These are phyloP conservation scores for Hipparchia semele DNA, from an alignment of 2,888 invertebrate genomes.

Conservation along the genomic window DNA sequence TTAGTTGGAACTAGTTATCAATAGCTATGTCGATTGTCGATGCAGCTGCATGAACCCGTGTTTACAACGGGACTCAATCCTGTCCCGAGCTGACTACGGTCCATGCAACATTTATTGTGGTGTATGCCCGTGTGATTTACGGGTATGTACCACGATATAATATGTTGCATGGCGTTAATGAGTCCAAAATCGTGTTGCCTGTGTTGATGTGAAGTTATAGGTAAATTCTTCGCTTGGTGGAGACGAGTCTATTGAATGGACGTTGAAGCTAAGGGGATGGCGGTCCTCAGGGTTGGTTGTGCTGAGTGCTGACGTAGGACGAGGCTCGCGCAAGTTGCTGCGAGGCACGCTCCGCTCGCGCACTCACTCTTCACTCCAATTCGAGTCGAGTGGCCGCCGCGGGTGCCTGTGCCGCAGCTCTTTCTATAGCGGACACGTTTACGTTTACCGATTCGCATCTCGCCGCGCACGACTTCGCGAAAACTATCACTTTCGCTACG, in stretches of 20 bases:
- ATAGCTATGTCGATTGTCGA: no score
- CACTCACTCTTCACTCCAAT: slow-evolving; percentile 32
- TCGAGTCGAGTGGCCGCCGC: slow-evolving; percentile 59
- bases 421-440: slow-evolving; percentile 51
- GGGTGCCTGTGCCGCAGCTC: slow-evolving; percentile 61
- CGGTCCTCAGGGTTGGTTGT: slow-evolving; percentile 28
- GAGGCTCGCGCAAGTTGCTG: slow-evolving; percentile 32
- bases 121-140: no score
- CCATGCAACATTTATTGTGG: no score
- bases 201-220: background rate
- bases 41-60: no score
- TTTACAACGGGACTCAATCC: no score
- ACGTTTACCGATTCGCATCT: slow-evolving; percentile 46
- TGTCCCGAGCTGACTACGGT: no score
- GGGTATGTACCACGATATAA: no score
- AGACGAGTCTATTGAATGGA: background rate
- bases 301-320: slow-evolving; percentile 36
- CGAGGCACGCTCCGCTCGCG: slow-evolving; percentile 31
- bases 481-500: slow-evolving; percentile 69
- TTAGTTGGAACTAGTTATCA: no score
- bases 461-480: slow-evolving; percentile 51
- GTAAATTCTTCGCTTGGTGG: background rate
- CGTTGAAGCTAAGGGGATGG: slow-evolving; percentile 21
- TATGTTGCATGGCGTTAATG: no score
- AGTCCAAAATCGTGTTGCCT: no score